Evolutionary conservation across 1,140 invertebrate genomes (phyloP).

Genomic region (Drosophila subobscura): DNA sequence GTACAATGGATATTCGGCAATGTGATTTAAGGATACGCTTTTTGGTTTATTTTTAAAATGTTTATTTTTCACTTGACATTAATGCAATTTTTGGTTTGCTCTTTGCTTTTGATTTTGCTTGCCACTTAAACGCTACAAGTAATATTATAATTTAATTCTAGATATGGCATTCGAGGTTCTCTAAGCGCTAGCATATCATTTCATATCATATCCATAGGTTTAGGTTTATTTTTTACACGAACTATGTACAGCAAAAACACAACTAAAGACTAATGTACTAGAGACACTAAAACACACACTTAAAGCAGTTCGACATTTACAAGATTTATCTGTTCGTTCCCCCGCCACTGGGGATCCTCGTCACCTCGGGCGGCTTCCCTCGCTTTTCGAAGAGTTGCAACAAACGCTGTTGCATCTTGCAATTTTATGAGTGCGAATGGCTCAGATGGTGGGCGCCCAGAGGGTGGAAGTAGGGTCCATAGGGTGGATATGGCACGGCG

Average conservation of each 20-base stretch:
- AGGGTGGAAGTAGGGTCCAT: constrained; percentile 83
- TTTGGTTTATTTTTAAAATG: constrained; percentile 66
- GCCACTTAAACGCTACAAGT: constrained; percentile 68
- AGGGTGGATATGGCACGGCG: constrained; percentile 82
- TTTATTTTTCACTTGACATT: constrained; percentile 69
- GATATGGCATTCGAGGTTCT: constrained; percentile 58
- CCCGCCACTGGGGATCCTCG: constrained; percentile 1
- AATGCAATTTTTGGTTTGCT: constrained; percentile 54
- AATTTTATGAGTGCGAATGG: constrained; percentile 84
- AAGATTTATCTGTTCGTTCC: constrained; percentile 17
- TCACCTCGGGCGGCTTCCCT: constrained; percentile 31
- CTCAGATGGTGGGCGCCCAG: constrained; percentile 80
- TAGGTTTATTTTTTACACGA: constrained; percentile 43
- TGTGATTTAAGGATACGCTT: constrained; percentile 1
- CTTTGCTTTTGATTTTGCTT: constrained; percentile 68
- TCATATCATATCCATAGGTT: background rate
- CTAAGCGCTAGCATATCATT: constrained; percentile 60
- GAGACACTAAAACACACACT: constrained; percentile 46
- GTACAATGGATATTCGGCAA: background rate
- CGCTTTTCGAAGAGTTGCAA: constrained; percentile 81
- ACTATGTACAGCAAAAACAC: constrained; percentile 51
- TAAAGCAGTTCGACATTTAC: constrained; percentile 65
- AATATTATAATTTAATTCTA: constrained; percentile 56
- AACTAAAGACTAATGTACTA: background rate
- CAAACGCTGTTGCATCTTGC: constrained; percentile 83